phyloP scores from a whole-genome alignment of 2,797 vertebrate genomes.

The Ptychobarbus kaznakovi region DNA sequence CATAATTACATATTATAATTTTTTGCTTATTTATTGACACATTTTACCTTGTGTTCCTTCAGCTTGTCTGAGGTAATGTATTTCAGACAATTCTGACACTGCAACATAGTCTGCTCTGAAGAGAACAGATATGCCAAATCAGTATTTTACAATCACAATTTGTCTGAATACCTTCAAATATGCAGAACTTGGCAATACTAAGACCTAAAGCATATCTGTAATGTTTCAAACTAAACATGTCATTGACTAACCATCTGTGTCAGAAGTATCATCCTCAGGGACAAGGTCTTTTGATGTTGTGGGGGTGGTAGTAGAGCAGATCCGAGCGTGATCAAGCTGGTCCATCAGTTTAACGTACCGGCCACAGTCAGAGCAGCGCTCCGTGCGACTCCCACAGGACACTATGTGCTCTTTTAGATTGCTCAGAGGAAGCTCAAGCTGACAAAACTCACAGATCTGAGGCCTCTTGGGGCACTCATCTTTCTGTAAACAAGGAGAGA shows the following conservation, averaged over 20 bases:
- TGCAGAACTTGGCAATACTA: background rate
- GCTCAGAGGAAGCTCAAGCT: constrained; percentile 72
- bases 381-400: constrained; percentile 75
- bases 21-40: background rate
- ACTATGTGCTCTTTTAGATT: constrained; percentile 70
- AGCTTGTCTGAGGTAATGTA: constrained; percentile 65
- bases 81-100: constrained; percentile 59
- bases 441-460: constrained; percentile 75
- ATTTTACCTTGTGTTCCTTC: constrained; percentile 71
- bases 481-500: constrained; percentile 64
- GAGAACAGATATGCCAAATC: constrained; percentile 26
- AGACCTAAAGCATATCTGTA: background rate
- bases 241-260: constrained; percentile 12
- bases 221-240: background rate
- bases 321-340: constrained; percentile 56
- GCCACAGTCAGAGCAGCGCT: constrained; percentile 75
- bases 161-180: background rate
- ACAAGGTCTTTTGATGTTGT: background rate
- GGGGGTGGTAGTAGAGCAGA: constrained; percentile 59
- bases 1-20: background rate
- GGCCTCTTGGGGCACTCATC: constrained; percentile 70
- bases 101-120: constrained; percentile 36
- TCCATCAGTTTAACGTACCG: constrained; percentile 72
- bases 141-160: background rate
- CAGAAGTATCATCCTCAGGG: background rate